Conservation (phyloP, 2,113 vertebrate species). For the Lamprologus ornatipinnis region DNA sequence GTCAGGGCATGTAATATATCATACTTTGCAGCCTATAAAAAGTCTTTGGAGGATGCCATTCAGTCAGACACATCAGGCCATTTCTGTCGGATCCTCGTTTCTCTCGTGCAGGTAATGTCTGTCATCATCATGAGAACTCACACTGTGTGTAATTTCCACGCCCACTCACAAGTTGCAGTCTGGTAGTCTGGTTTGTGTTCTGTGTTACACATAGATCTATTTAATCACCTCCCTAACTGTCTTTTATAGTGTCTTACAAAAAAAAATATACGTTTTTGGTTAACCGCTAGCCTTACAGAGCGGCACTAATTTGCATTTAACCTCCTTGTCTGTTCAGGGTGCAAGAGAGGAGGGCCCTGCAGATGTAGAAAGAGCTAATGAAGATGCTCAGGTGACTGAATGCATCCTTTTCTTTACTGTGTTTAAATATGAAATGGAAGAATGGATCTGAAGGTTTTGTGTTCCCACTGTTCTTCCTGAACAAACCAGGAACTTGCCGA, state of each 20-base stretch:
- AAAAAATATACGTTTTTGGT: background rate
- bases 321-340: conserved; percentile 67
- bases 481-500: conserved; percentile 82
- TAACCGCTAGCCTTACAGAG: background rate
- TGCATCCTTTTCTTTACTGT: background rate
- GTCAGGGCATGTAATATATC: background rate
- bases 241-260: background rate
- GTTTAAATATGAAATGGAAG: background rate
- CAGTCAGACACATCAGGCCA: conserved; percentile 89
- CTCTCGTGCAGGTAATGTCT: conserved; percentile 81
- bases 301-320: background rate
- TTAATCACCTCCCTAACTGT: background rate
- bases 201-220: background rate
- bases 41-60: conserved; percentile 82
- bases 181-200: background rate
- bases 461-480: background rate
- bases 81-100: conserved; percentile 88
- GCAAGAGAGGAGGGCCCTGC: conserved; percentile 83
- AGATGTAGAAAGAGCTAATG: conserved; percentile 70
- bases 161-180: conserved; percentile 33
- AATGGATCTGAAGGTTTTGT: background rate
- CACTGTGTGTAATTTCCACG: conserved; percentile 14
- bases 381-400: conserved; percentile 83
- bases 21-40: conserved; percentile 76
- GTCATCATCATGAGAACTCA: background rate